A percentile compares a stretch with the other conserved stretches of the same genome.
These are phyloP conservation scores for Unio delphinus DNA, from an alignment of 2,888 invertebrate genomes.

Conservation along the genomic window DNA sequence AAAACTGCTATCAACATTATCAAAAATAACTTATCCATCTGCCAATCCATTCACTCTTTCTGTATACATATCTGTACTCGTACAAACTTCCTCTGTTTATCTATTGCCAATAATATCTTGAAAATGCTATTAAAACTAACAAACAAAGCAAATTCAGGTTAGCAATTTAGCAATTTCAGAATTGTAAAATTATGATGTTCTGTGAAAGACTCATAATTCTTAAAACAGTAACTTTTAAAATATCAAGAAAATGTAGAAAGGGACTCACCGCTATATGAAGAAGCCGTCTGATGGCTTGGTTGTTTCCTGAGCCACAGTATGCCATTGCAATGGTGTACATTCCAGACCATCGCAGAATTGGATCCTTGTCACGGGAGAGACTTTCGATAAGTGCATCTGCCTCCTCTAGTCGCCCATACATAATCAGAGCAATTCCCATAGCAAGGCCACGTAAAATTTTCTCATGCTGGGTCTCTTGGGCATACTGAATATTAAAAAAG, in stretches of 20 bases:
- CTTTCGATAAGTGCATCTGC: conserved; percentile 94
- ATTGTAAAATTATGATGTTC: no score
- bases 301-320: conserved; percentile 98
- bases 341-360: conserved; percentile 93
- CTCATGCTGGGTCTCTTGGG: conserved; percentile 97
- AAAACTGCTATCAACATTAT: no score
- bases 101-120: no score
- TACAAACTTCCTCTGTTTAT: no score
- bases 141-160: no score
- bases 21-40: no score
- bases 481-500: conserved; percentile 76
- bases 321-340: conserved; percentile 99
- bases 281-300: conserved; percentile 93
- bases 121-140: no score
- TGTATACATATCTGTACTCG: no score
- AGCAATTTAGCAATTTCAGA: no score
- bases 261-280: conserved; percentile 92
- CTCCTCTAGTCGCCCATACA: conserved; percentile 97
- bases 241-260: not conserved
- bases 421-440: conserved; percentile 94
- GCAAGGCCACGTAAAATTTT: conserved; percentile 97
- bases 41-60: no score
- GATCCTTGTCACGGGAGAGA: conserved; percentile 92
- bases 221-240: conserved; percentile 1
- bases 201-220: not conserved